Evolutionary conservation across 2,797 vertebrate species (phyloP), one percentile per base, ranked within the genome.

Genomic region (Clarias platycephalus): DNA sequence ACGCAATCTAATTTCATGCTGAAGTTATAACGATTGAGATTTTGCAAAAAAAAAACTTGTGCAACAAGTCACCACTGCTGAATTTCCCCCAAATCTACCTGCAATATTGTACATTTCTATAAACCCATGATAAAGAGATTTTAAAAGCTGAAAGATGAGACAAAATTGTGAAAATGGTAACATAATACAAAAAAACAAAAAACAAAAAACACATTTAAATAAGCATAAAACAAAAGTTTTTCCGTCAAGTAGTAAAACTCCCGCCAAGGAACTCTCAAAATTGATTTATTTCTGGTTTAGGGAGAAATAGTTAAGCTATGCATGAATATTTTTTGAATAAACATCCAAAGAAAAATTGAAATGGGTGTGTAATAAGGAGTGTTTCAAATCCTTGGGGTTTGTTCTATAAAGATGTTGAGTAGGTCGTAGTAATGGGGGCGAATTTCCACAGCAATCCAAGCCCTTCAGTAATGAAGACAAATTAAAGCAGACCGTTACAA

Each of bases 321-420:
- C 9, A 88, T 64, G 26, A 85, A 72, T 84, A 74, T 88, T 84
- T 82, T 78, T 53, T 53, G 49, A 3, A 53, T 80, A 76, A 83
- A 58, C 77, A 80, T 89, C 87, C 88, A 88, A 85, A 89, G 40
- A 80, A 80, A 92, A 88, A 53, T 90, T 81, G 22, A 72, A 79
- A 86, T 82, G 88, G 88, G 85, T 89, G 88, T 79, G 67, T 80
- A 37, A n/a, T 40, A 37, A 80, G 88, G 77, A 82, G 84, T 84
- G 91, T 83, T 60, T 44, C 49, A 76, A 85, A 66, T 86, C 83
- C 80, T 71, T 86, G 83, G 87, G 62, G 81, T 80, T 71, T 37
- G n/a, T 68, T 31, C 31, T 28, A 34, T 71, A 55, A 66, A 63
- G 55, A 79, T 82, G 34, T 40, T 26, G 28, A 63, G 58, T 26